Evolutionary conservation across 2,797 vertebrate species (phyloP).

Genomic region (Sebastes baramenuke): DNA sequence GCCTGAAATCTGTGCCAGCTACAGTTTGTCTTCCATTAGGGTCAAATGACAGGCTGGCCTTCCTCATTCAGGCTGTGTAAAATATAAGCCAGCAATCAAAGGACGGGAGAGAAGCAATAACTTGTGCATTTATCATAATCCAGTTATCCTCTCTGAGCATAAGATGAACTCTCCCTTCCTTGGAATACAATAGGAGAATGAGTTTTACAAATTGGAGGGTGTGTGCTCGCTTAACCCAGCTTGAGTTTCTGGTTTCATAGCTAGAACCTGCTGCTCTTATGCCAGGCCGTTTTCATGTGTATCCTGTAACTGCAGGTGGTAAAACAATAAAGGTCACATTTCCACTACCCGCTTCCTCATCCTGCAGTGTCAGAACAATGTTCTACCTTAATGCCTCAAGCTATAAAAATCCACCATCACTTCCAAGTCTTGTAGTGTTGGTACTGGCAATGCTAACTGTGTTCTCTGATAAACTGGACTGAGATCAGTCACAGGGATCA

Average conservation of each 20-base stretch:
- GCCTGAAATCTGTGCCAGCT: constrained; percentile 58
- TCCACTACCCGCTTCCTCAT: constrained; percentile 76
- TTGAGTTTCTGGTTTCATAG: constrained; percentile 63
- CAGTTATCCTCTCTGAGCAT: constrained; percentile 57
- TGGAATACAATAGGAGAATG: constrained; percentile 24
- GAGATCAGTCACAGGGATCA: constrained; percentile 43
- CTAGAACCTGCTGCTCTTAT: constrained; percentile 55
- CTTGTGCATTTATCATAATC: constrained; percentile 68
- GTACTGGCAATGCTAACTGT: constrained; percentile 38
- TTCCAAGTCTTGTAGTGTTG: constrained; percentile 49
- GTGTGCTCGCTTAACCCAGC: constrained; percentile 48
- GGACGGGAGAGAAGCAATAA: constrained; percentile 57
- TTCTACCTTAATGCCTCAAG: constrained; percentile 55
- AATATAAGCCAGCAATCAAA: constrained; percentile 50
- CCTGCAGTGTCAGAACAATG: constrained; percentile 70
- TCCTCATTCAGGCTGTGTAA: constrained; percentile 27
- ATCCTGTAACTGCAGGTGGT: constrained; percentile 75
- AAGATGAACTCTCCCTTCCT: constrained; percentile 39
- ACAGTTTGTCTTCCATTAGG: constrained; percentile 64
- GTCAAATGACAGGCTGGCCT: constrained; percentile 55
- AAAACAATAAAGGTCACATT: constrained; percentile 78
- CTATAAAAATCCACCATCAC: constrained; percentile 37
- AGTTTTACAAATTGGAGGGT: constrained; percentile 56
- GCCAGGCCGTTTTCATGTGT: constrained; percentile 71
- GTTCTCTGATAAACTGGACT: constrained; percentile 47